These are phyloP conservation scores for Drosophila rubida DNA, from an alignment of 2,888 invertebrate genomes.

Conservation along the genomic window DNA sequence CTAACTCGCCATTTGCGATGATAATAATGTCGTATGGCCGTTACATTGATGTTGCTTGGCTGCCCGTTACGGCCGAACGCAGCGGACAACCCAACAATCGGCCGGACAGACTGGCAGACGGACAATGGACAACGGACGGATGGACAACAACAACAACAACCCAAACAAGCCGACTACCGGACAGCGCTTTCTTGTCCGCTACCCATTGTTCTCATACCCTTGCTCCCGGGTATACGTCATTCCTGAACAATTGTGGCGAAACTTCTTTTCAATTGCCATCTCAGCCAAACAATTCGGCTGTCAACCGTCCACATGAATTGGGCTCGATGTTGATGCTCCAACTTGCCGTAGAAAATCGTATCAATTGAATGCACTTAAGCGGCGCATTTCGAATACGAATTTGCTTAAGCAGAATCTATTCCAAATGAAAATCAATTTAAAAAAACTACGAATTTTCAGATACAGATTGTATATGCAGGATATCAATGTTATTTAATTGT, in stretches of 20 bases:
- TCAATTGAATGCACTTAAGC: too few relatives aligned
- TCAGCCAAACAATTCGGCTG: background rate
- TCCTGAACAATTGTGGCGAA: background rate
- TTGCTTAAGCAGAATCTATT: too few relatives aligned
- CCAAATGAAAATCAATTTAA: too few relatives aligned
- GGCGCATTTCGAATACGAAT: too few relatives aligned
- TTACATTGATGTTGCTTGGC: slow-evolving; percentile 72
- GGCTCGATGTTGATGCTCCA: background rate
- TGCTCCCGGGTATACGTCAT: background rate
- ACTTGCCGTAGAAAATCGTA: background rate
- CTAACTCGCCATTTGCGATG: slow-evolving; percentile 79
- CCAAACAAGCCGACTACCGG: slow-evolving; percentile 4
- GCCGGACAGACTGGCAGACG: slow-evolving; percentile 4
- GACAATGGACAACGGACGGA: background rate
- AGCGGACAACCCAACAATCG: slow-evolving; percentile 30
- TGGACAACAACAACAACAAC: background rate
- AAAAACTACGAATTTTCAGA: too few relatives aligned
- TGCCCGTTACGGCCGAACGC: slow-evolving; percentile 47
- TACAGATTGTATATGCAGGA: too few relatives aligned
- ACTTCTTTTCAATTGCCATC: background rate
- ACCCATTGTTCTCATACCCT: slow-evolving; percentile 21
- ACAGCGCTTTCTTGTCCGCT: slow-evolving; percentile 7
- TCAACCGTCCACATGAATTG: background rate
- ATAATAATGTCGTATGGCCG: slow-evolving; percentile 79
- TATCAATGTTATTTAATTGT: too few relatives aligned